A percentile compares a stretch with the other conserved stretches of the same genome.
Conservation (phyloP, 2,113 vertebrate species). For the Acinonyx jubatus region DNA sequence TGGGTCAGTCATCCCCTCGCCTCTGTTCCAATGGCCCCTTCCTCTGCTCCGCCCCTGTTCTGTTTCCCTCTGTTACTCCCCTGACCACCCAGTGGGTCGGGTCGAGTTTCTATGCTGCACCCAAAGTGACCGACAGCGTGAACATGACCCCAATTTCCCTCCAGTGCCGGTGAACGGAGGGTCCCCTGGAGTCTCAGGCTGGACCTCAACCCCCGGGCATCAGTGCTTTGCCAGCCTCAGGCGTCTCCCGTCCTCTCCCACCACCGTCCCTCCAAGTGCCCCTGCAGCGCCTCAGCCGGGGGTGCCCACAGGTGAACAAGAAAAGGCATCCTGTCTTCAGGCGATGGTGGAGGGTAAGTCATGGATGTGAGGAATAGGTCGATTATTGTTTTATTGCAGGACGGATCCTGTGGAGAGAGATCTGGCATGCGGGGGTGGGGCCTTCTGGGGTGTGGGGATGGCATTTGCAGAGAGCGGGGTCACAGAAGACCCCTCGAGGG, state of each 20-base stretch:
- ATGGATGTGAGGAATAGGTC: rapidly evolving
- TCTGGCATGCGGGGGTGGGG: rapidly evolving
- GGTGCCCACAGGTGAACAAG: rapidly evolving
- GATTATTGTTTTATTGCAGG: not conserved
- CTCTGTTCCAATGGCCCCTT: not conserved
- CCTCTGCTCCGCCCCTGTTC: rapidly evolving
- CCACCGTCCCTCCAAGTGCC: rapidly evolving
- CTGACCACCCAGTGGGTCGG: rapidly evolving
- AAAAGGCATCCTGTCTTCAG: too few species aligned
- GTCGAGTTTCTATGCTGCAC: rapidly evolving
- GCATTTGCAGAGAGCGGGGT: not conserved
- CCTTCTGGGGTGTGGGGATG: too few species aligned
- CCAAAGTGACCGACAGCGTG: not conserved
- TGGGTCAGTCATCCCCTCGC: rapidly evolving
- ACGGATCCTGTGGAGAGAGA: not conserved
- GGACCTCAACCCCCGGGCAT: rapidly evolving
- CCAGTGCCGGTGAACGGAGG: rapidly evolving
- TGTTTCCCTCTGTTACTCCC: not conserved
- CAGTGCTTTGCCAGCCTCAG: rapidly evolving
- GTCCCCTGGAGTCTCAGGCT: not conserved
- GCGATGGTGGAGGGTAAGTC: rapidly evolving
- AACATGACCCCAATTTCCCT: rapidly evolving
- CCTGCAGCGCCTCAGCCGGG: too few species aligned
- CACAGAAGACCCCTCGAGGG: not conserved
- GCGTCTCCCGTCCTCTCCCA: rapidly evolving